These are phyloP conservation scores for Epinotia bilunana DNA, from an alignment of 2,888 invertebrate species.

Conservation along the genomic window DNA sequence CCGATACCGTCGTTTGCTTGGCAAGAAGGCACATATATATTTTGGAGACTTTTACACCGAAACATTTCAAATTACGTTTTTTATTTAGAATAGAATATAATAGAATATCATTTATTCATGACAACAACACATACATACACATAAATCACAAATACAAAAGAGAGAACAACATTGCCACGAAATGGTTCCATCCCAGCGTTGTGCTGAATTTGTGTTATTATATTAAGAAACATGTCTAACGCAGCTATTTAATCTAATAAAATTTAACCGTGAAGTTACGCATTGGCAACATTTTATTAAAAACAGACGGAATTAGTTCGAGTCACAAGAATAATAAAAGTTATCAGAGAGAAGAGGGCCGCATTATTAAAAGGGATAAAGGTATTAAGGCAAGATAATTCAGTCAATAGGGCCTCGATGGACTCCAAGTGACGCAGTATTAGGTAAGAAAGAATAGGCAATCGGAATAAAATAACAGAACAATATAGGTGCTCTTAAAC, in stretches of 20 bases:
- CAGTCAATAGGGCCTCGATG: constrained; percentile 24
- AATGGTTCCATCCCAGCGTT: no score
- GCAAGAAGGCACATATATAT: constrained; percentile 46
- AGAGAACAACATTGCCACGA: no score
- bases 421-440: constrained; percentile 27
- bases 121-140: no score
- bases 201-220: neutral
- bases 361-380: constrained; percentile 13
- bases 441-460: constrained; percentile 28
- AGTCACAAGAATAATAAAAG: constrained; percentile 25
- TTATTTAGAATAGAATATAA: no score
- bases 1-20: constrained; percentile 50
- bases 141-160: no score
- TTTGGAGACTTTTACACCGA: constrained; percentile 20
- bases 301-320: constrained; percentile 1
- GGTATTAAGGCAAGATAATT: constrained; percentile 18
- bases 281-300: no score
- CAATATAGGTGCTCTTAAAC: constrained; percentile 25
- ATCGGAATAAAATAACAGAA: constrained; percentile 38
- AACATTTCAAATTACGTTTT: constrained; percentile 9
- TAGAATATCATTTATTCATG: no score
- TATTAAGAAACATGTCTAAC: neutral
- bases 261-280: neutral
- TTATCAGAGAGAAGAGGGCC: constrained; percentile 1
- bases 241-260: neutral